These are phyloP conservation scores for Eucidaris tribuloides DNA, from an alignment of 35 echinoderm and acorn worm species.

Conservation along the genomic window DNA sequence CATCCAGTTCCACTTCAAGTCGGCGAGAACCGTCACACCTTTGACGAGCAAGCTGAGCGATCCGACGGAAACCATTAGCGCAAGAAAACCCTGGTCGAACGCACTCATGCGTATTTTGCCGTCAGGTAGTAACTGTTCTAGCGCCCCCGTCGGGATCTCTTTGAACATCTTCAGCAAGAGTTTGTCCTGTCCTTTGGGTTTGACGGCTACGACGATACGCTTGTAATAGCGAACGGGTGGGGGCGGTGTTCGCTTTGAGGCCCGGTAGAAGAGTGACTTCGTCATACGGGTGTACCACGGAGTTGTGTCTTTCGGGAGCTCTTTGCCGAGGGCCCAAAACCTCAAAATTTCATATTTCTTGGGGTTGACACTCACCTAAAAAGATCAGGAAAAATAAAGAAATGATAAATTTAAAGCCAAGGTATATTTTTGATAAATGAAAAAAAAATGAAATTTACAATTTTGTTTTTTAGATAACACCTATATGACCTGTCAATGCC, in stretches of 20 bases:
- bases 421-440: too few species aligned
- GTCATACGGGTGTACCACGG: constrained; percentile 67
- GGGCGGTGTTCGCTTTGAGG: constrained; percentile 57
- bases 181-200: constrained; percentile 81
- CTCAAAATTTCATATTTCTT: constrained; percentile 87
- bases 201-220: constrained; percentile 86
- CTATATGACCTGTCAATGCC: too few species aligned
- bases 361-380: constrained; percentile 85
- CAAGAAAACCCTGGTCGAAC: constrained; percentile 82
- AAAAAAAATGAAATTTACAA: too few species aligned
- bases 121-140: constrained; percentile 92
- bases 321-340: constrained; percentile 96
- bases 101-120: constrained; percentile 92
- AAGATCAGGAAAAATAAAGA: too few species aligned
- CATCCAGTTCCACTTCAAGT: constrained; percentile 91
- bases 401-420: too few species aligned
- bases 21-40: constrained; percentile 70
- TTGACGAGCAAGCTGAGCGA: constrained; percentile 75
- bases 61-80: constrained; percentile 54
- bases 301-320: constrained; percentile 50
- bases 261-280: constrained; percentile 56
- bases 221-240: constrained; percentile 82
- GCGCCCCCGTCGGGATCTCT: constrained; percentile 79
- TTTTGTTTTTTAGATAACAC: too few species aligned
- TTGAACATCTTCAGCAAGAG: constrained; percentile 98